phyloP scores from a whole-genome alignment of 2,797 vertebrate genomes.

The Microctenopoma steveboyesi region DNA sequence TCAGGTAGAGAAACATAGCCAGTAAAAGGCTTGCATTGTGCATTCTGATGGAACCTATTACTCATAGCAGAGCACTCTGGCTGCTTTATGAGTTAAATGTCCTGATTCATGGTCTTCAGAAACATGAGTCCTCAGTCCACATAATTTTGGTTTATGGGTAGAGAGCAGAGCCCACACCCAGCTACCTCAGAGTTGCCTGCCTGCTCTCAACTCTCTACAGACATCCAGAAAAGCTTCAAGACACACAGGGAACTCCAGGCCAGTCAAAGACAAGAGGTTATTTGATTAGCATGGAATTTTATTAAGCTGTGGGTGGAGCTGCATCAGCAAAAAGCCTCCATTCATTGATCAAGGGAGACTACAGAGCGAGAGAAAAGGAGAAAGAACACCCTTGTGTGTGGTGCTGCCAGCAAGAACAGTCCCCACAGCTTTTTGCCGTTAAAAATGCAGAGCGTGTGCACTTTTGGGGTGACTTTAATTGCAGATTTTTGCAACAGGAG shows the following conservation, averaged over 20 bases:
- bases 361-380: slow-evolving; percentile 58
- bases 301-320: slow-evolving; percentile 86
- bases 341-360: slow-evolving; percentile 83
- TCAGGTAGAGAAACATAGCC: slow-evolving; percentile 64
- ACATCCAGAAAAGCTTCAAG: slow-evolving; percentile 70
- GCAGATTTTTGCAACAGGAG: slow-evolving; percentile 62
- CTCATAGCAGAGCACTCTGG: slow-evolving; percentile 71
- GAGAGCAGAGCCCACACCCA: slow-evolving; percentile 79
- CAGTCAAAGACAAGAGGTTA: slow-evolving; percentile 87
- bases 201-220: slow-evolving; percentile 69
- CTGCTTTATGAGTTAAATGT: slow-evolving; percentile 77
- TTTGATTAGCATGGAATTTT: slow-evolving; percentile 88
- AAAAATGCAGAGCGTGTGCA: slow-evolving; percentile 73
- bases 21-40: slow-evolving; percentile 72
- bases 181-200: slow-evolving; percentile 80
- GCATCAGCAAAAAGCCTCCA: slow-evolving; percentile 81
- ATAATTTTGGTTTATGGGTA: slow-evolving; percentile 84
- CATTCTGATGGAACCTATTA: slow-evolving; percentile 76
- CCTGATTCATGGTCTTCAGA: slow-evolving; percentile 77
- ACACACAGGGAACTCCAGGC: slow-evolving; percentile 75
- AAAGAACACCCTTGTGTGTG: slow-evolving; percentile 84
- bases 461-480: slow-evolving; percentile 77
- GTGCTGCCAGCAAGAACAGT: slow-evolving; percentile 71
- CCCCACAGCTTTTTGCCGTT: slow-evolving; percentile 76
- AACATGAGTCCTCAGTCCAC: slow-evolving; percentile 80